These are phyloP conservation scores for Diabrotica undecimpunctata DNA, from an alignment of 1,140 invertebrate species.

Conservation along the genomic window DNA sequence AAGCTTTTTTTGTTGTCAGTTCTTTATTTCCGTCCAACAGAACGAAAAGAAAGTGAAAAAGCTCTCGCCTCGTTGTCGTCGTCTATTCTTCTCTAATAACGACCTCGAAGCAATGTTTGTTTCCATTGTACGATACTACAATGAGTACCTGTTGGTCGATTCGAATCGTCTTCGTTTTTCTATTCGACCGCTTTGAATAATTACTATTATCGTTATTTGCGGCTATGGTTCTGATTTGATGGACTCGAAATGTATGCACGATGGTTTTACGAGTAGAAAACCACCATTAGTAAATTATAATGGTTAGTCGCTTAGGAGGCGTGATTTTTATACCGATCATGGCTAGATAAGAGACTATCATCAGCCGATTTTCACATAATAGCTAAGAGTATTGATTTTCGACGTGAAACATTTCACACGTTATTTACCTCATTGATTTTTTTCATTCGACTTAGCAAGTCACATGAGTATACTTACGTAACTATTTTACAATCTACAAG, in stretches of 20 bases:
- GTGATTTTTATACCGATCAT: constrained; percentile 2
- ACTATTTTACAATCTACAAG: too few species aligned
- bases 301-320: background rate
- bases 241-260: background rate
- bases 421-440: background rate
- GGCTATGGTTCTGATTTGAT: background rate
- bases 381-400: constrained; percentile 14
- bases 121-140: background rate
- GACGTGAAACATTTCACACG: constrained; percentile 4
- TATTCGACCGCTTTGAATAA: background rate
- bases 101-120: background rate
- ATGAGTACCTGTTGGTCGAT: background rate
- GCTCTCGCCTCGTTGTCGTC: too few species aligned
- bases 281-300: constrained; percentile 3
- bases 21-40: too few species aligned
- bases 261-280: background rate
- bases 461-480: too few species aligned
- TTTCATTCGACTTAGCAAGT: too few species aligned
- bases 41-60: too few species aligned
- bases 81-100: too few species aligned
- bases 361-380: constrained; percentile 6
- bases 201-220: background rate
- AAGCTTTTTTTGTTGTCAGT: too few species aligned
- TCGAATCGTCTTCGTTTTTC: background rate
- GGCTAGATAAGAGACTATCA: background rate